Conservation (phyloP, 1,140 invertebrate species). For the Pogonomyrmex californicus region DNA sequence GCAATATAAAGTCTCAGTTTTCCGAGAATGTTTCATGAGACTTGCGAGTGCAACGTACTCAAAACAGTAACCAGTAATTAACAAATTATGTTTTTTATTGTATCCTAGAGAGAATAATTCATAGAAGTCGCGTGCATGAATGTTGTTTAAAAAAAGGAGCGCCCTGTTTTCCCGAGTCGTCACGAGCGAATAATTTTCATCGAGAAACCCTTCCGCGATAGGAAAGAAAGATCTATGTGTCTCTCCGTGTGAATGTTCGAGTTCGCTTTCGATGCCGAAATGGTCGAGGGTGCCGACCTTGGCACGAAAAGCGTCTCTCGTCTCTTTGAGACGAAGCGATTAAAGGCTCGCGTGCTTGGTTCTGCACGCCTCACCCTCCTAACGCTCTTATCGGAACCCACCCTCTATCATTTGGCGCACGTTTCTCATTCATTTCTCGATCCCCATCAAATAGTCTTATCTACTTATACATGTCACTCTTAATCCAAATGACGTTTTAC, state of each 20-base stretch:
- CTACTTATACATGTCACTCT: conserved; percentile 45
- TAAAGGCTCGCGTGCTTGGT: conserved; percentile 44
- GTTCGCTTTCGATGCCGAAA: conserved; percentile 17
- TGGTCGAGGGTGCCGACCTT: conserved; percentile 67
- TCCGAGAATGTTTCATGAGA: neutral
- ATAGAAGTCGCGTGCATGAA: conserved; percentile 13
- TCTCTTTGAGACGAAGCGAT: conserved; percentile 48
- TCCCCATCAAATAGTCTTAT: conserved; percentile 32
- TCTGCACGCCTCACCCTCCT: conserved; percentile 15
- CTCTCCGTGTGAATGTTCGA: neutral
- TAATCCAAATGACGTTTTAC: neutral
- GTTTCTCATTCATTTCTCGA: conserved; percentile 34
- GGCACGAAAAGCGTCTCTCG: conserved; percentile 65
- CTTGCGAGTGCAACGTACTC: neutral
- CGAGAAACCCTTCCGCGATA: neutral
- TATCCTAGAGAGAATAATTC: neutral
- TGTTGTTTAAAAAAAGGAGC: neutral
- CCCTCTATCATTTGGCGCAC: conserved; percentile 32
- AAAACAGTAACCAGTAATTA: neutral
- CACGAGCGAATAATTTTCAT: neutral
- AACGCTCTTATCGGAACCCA: conserved; percentile 49
- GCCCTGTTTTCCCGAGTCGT: neutral
- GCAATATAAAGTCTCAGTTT: neutral
- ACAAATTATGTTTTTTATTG: conserved; percentile 47
- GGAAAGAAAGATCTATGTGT: neutral